Percentiles rank a stretch among this genome's conserved stretches.
Conservation (phyloP, 2,888 invertebrate species). For the Idaea aversata region DNA sequence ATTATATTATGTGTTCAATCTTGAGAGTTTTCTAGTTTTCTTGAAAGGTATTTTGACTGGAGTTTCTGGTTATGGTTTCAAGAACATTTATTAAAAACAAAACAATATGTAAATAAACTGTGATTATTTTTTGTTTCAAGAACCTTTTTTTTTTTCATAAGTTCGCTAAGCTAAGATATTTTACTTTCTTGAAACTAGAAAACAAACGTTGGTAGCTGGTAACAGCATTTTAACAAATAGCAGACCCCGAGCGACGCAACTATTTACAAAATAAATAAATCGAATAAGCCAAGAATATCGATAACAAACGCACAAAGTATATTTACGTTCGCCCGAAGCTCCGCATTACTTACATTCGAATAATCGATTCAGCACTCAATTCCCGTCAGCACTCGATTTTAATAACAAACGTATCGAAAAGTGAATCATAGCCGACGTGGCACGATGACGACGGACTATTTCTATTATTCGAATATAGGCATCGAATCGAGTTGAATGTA, state of each 20-base stretch:
- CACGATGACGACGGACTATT: conserved; percentile 39
- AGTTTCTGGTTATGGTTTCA: no score
- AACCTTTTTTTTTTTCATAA: no score
- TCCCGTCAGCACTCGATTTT: conserved; percentile 54
- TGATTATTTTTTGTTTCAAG: no score
- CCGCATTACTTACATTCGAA: conserved; percentile 55
- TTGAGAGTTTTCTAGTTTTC: no score
- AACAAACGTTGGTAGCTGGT: not conserved
- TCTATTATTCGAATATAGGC: conserved; percentile 50
- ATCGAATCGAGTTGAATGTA: conserved; percentile 37
- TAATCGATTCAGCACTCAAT: conserved; percentile 64
- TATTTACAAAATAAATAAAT: conserved; percentile 29
- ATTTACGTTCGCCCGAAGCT: conserved; percentile 54
- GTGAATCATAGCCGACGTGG: conserved; percentile 51
- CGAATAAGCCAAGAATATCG: conserved; percentile 29
- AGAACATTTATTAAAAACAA: no score
- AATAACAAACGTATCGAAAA: conserved; percentile 60
- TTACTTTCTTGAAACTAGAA: no score
- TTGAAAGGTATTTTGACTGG: no score
- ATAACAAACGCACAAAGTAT: conserved; percentile 38
- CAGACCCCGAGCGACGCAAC: conserved; percentile 13
- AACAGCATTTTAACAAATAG: not conserved
- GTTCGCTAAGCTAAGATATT: no score
- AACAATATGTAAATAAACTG: no score
- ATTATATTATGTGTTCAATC: no score